Evolutionary conservation across 2,888 invertebrate genomes (phyloP), one percentile per base, ranked within the genome.

Genomic region (Eupithecia inturbata): DNA sequence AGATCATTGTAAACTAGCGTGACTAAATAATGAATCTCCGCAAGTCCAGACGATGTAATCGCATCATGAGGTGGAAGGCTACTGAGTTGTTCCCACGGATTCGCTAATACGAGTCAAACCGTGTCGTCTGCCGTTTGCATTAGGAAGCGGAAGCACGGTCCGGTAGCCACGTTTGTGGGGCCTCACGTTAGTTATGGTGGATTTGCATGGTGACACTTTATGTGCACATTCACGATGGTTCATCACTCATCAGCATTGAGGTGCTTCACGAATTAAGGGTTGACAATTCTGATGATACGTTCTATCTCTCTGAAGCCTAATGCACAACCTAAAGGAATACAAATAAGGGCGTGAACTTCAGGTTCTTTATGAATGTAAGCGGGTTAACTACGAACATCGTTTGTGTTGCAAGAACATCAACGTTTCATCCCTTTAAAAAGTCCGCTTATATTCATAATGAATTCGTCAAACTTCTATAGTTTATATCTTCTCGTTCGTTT

Each of bases 101-200:
- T 82, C 77, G 83, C 85, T 82, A 84, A 83, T 73, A 79, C 75
- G 73, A 74, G 72, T 73, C 76, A 76, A 76, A 76, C 73, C 77
- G 76, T 72, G 74, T 62, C 71, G 76, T 76, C 76, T 66, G 73
- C 64, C 41, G 73, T 71, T 41, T 49, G 78, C 76, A 77, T 78
- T 78, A 77, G 80, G 92, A 91, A 92, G 87, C 92, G 93, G 93
- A 92, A 92, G 82, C 80, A 87, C 90, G 93, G 85, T 90, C 85
- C 89, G 90, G 80, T 88, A 84, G 83, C 78, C 89, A 82, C 82
- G 79, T 88, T 91, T 89, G 91, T 90, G 80, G 79, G 85, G 84
- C 84, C 84, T 82, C 82, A 62, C 62, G 78, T 77, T 70, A 76
- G 72, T 60, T 45, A 70, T 66, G 70, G 67, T 71, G 62, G 36